phyloP scores from a whole-genome alignment of 2,888 invertebrate species.

The Troides helena region DNA sequence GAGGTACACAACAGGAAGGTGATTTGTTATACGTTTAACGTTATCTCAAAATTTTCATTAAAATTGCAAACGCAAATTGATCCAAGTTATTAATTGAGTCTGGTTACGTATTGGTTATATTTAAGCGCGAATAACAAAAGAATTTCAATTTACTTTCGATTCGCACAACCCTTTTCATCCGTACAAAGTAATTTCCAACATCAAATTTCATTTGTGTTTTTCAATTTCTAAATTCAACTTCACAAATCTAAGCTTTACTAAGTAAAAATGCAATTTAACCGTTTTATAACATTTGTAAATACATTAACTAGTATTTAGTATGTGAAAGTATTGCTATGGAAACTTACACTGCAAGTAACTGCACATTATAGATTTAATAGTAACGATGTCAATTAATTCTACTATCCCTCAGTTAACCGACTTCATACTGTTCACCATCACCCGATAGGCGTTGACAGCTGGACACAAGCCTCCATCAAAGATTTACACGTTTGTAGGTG shows the following conservation, averaged over 20 bases:
- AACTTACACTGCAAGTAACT: neutral
- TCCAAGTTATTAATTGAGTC: slow-evolving; percentile 34
- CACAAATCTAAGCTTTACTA: slow-evolving; percentile 37
- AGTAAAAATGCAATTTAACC: neutral
- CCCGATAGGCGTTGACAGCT: too few species aligned
- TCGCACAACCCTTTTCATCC: slow-evolving; percentile 44
- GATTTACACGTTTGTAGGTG: too few species aligned
- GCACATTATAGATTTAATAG: neutral
- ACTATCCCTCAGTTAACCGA: too few species aligned
- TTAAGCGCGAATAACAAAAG: slow-evolving; percentile 71
- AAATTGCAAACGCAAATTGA: neutral
- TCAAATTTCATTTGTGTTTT: slow-evolving; percentile 76
- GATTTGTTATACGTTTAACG: too few species aligned
- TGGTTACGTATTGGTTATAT: slow-evolving; percentile 72
- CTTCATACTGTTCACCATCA: too few species aligned
- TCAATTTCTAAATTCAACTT: slow-evolving; percentile 69
- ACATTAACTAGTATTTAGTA: neutral
- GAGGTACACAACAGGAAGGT: too few species aligned
- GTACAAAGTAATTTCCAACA: slow-evolving; percentile 73
- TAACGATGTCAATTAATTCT: neutral
- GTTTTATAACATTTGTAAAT: neutral
- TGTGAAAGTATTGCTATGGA: neutral
- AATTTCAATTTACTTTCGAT: slow-evolving; percentile 73
- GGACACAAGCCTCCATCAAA: too few species aligned
- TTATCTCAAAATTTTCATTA: slow-evolving; percentile 5